Percentiles rank a stretch among this genome's conserved stretches.
phyloP scores from a whole-genome alignment of 2,797 vertebrate species.

The Bucorvus abyssinicus region DNA sequence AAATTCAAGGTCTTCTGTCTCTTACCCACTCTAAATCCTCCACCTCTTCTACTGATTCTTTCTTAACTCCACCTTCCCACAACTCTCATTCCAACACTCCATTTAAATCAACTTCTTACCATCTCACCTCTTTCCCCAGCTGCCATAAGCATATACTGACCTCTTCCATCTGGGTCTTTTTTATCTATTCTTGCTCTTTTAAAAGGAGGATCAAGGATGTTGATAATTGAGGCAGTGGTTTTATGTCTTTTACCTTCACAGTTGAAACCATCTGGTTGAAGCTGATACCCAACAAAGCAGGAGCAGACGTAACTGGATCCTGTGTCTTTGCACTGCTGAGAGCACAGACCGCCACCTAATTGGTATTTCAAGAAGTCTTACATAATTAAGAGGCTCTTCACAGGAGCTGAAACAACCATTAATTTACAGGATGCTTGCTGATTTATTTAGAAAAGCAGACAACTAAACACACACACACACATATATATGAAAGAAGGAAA shows the following conservation, averaged over 20 bases:
- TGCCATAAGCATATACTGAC: neutral
- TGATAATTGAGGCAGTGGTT: neutral
- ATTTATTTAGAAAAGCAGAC: neutral
- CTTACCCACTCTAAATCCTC: neutral
- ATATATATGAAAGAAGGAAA: neutral
- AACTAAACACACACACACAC: neutral
- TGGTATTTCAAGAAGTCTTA: neutral
- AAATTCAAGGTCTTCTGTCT: neutral
- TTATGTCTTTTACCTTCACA: slow-evolving; percentile 85
- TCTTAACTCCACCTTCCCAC: neutral
- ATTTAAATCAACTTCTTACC: neutral
- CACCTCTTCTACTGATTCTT: neutral
- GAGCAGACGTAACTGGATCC: slow-evolving; percentile 81
- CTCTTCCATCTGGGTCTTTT: neutral
- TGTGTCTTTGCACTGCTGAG: slow-evolving; percentile 84
- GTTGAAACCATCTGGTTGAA: slow-evolving; percentile 84
- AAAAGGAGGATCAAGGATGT: neutral
- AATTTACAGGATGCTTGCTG: neutral
- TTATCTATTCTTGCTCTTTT: neutral
- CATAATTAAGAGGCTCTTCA: neutral
- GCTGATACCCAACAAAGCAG: slow-evolving; percentile 89
- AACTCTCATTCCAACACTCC: neutral
- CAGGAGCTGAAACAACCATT: neutral
- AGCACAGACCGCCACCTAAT: slow-evolving; percentile 85
- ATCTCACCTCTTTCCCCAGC: neutral